Evolutionary conservation across 2,888 invertebrate species (phyloP), one percentile per base, ranked within the genome.

Genomic region (Diaphora mendica): DNA sequence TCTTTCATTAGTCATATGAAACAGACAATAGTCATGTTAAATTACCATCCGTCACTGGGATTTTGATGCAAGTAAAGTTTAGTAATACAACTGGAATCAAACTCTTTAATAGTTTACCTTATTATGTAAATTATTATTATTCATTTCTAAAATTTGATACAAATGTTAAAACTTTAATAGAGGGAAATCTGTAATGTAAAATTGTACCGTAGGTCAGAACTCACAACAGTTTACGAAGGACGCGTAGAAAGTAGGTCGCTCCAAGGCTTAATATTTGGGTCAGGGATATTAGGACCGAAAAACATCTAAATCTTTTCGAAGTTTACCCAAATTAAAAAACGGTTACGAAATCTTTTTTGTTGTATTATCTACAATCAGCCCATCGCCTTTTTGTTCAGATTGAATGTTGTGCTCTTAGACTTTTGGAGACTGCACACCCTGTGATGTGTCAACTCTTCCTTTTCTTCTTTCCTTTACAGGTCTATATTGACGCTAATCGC

Each of bases 191-290:
- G 30, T 62, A 15, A 15, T 30, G 62, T 62, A 1, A 8, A 30
- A 30, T 15, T 62, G 13, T 30, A 30, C 30, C 17, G 30, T 62
- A 62, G 26, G 62, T 62, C 62, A 62, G 30, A 62, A 62, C 7
- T 62, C 62, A 17, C 30, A 62, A 62, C 17, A 62, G 15, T 62
- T 30, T 62, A 15, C 17, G 26, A 62, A 62, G 62, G 62, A 62
- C 62, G 30, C 30, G 62, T 30, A 17, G 62, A 17, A 30, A 62
- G 30, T 62, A 62, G 62, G 62, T 62, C 62, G 62, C 62, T 62
- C 17, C 30, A 62, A 62, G 64, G 20, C 23, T 64, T 23, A 20
- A 7, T 62, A 44, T 64, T 70, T 70, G 51, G 70, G 70, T 70
- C 70, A 70, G 64, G 70, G 64, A 70, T 33, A 64, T 30, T 20